These are phyloP conservation scores for Melanitta fusca DNA, from an alignment of 2,797 vertebrate species.

Conservation along the genomic window DNA sequence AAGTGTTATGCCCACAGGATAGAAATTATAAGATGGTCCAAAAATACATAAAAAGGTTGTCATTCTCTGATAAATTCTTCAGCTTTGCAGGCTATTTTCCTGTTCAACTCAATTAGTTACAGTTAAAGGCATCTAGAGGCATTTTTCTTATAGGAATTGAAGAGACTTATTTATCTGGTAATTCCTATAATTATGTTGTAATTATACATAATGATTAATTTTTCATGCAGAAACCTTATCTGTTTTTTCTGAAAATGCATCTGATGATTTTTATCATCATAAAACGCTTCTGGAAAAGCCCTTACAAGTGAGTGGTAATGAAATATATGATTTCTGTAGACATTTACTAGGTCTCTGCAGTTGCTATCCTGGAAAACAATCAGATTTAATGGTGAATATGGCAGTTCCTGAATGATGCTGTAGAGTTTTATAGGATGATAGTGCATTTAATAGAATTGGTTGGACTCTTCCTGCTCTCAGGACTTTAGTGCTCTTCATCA, in stretches of 20 bases:
- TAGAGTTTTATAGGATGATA: neutral
- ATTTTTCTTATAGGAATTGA: conserved; percentile 20
- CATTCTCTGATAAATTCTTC: conserved; percentile 30
- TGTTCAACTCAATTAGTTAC: conserved; percentile 42
- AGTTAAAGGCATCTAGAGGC: conserved; percentile 26
- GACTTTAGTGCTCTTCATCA: neutral
- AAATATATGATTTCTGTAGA: neutral
- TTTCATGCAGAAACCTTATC: conserved; percentile 15
- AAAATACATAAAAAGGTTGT: conserved; percentile 30
- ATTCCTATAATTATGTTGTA: conserved; percentile 30
- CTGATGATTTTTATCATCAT: neutral
- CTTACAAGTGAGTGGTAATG: neutral
- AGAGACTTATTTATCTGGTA: neutral
- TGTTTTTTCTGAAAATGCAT: neutral
- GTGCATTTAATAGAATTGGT: neutral
- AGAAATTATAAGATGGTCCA: conserved; percentile 19
- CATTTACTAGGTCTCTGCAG: neutral
- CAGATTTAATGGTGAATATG: neutral
- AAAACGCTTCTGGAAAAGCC: neutral
- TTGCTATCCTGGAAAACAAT: neutral
- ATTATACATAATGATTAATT: conserved; percentile 37
- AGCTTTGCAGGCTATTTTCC: conserved; percentile 4
- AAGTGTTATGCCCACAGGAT: neutral
- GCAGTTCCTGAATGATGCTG: neutral
- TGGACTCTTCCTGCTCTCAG: neutral